Evolutionary conservation across 2,113 vertebrate genomes (phyloP).

Genomic region (Cnemophilus loriae): DNA sequence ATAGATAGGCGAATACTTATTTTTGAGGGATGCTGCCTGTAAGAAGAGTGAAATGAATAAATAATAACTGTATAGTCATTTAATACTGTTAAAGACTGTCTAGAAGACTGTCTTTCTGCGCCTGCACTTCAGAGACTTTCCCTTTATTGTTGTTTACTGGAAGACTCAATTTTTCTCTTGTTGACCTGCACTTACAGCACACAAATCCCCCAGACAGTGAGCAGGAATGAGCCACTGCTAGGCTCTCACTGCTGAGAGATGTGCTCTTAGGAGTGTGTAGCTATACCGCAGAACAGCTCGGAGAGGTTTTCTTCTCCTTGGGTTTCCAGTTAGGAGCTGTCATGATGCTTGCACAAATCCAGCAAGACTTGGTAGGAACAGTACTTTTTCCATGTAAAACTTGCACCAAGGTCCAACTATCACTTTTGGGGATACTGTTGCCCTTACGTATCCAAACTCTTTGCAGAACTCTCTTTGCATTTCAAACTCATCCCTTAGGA

Average conservation of each 20-base stretch:
- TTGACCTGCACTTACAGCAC: neutral
- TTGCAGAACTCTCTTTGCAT: neutral
- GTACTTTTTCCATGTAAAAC: neutral
- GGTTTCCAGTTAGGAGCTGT: neutral
- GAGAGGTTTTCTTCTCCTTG: neutral
- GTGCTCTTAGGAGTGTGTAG: neutral
- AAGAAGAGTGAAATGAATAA: slow-evolving; percentile 30
- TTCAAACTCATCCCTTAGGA: neutral
- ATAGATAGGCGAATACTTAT: neutral
- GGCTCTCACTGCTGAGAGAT: neutral
- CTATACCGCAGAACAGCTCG: neutral
- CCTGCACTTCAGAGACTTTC: neutral
- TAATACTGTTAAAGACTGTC: neutral
- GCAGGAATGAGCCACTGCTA: neutral
- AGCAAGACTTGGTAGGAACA: neutral
- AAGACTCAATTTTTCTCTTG: neutral
- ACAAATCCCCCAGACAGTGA: neutral
- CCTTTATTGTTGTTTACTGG: neutral
- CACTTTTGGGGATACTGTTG: neutral
- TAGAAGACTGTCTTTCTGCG: neutral
- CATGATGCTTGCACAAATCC: neutral
- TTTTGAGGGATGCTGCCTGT: neutral
- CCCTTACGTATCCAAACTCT: neutral
- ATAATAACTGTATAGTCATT: neutral
- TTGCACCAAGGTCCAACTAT: neutral